These are phyloP conservation scores for Danionella dracula DNA, from an alignment of 2,797 vertebrate species.

Conservation along the genomic window DNA sequence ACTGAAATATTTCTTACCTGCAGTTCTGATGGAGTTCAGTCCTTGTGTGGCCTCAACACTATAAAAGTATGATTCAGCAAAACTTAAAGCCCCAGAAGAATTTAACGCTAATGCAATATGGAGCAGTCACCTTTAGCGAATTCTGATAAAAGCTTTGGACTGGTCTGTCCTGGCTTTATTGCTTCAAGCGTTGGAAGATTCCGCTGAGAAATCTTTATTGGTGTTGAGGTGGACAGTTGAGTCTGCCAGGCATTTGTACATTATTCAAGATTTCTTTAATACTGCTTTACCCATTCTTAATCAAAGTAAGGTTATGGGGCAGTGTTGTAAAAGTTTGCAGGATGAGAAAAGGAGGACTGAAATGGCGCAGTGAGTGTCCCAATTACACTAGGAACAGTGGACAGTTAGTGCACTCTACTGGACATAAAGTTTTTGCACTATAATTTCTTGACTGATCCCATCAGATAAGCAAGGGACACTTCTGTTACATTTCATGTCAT, in stretches of 20 bases:
- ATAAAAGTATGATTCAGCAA: conserved; percentile 1
- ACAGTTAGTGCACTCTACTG: conserved; percentile 63
- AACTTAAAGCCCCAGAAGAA: neutral
- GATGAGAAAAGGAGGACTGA: neutral
- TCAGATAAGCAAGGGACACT: too few species aligned
- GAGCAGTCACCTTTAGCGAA: conserved; percentile 3
- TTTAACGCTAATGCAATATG: conserved; percentile 7
- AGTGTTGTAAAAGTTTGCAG: neutral
- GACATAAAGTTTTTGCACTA: neutral
- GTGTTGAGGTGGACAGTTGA: conserved; percentile 26
- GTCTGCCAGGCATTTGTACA: conserved; percentile 47
- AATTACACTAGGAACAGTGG: too few species aligned
- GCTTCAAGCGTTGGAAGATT: conserved; percentile 23
- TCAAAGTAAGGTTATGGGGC: conserved; percentile 14
- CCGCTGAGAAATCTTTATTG: conserved; percentile 39
- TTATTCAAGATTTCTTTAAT: conserved; percentile 42
- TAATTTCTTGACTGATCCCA: neutral
- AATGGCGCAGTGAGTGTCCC: too few species aligned
- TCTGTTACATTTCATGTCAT: too few species aligned
- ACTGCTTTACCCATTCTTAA: conserved; percentile 23
- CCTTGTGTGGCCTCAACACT: neutral
- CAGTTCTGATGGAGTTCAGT: neutral
- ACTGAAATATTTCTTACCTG: too few species aligned
- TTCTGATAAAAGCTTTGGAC: conserved; percentile 17
- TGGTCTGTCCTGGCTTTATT: conserved; percentile 31